Percentiles rank a stretch among this genome's conserved stretches.
Evolutionary conservation across 1,140 invertebrate genomes (phyloP).

Genomic region (Probaryconus sp.): DNA sequence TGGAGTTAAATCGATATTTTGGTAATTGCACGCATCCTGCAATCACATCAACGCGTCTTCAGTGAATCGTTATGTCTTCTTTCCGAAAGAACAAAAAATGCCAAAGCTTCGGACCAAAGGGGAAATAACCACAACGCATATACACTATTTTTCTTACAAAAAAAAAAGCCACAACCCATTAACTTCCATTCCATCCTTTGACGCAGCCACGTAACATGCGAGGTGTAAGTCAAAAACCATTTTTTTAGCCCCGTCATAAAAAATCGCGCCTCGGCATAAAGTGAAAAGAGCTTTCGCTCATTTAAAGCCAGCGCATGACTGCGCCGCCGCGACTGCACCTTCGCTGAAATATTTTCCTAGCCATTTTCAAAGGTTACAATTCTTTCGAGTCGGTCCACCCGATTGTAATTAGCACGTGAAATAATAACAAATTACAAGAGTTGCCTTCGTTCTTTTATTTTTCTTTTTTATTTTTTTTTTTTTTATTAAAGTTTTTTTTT

Average conservation of each 20-base stretch:
- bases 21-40: too few species aligned
- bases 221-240: conserved; percentile 31
- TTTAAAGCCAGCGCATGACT: conserved; percentile 26
- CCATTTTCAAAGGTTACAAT: conserved; percentile 12
- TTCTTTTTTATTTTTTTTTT: not conserved
- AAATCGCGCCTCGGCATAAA: conserved; percentile 22
- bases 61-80: conserved; percentile 5
- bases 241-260: conserved; percentile 25
- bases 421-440: not conserved
- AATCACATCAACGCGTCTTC: too few species aligned
- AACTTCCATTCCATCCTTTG: conserved; percentile 6
- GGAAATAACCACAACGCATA: too few species aligned
- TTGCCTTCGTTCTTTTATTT: not conserved
- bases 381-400: conserved; percentile 10
- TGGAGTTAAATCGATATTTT: too few species aligned
- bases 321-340: not conserved
- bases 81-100: too few species aligned
- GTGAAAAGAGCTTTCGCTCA: conserved; percentile 14
- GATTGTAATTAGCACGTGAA: conserved; percentile 36
- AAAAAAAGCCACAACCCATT: conserved; percentile 22
- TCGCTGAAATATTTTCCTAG: conserved; percentile 26
- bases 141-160: conserved; percentile 6
- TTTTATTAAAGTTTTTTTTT: conserved; percentile 4
- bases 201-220: conserved; percentile 9
- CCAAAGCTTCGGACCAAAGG: too few species aligned